Percentiles rank a stretch among this genome's conserved stretches.
phyloP scores from a whole-genome alignment of 1,140 invertebrate species.

The Eurosta solidaginis region DNA sequence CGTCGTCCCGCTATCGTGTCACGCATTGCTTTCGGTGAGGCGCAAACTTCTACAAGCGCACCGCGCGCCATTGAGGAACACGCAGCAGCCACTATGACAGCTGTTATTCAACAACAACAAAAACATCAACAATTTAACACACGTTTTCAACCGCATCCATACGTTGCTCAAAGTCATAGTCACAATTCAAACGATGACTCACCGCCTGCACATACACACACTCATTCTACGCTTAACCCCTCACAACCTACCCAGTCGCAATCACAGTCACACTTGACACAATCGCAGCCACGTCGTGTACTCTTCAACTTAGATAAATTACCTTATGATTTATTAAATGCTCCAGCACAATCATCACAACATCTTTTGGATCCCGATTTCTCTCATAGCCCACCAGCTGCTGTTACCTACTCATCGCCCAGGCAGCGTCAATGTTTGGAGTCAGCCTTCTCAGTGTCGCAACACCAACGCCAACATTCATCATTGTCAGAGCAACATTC shows the following conservation, averaged over 20 bases:
- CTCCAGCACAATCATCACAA: conserved; percentile 41
- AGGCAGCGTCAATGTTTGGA: conserved; percentile 39
- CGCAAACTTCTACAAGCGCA: conserved; percentile 51
- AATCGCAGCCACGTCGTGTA: conserved; percentile 50
- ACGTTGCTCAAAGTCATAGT: conserved; percentile 1
- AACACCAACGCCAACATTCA: conserved; percentile 51
- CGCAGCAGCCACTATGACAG: conserved; percentile 33
- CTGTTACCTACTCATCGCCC: neutral
- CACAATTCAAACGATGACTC: neutral
- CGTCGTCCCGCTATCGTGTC: conserved; percentile 59
- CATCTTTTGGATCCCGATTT: conserved; percentile 51
- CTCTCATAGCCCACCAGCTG: conserved; percentile 44
- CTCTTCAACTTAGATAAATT: conserved; percentile 60
- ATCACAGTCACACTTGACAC: conserved; percentile 21
- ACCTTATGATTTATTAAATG: conserved; percentile 59
- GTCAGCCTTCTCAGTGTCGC: conserved; percentile 36
- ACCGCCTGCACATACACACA: neutral
- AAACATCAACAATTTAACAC: neutral
- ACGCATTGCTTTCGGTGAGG: conserved; percentile 58
- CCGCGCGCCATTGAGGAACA: neutral
- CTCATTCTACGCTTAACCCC: conserved; percentile 21
- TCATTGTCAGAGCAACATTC: conserved; percentile 59
- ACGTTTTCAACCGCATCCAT: conserved; percentile 23
- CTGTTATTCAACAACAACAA: conserved; percentile 39
- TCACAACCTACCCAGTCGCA: conserved; percentile 28